These are phyloP conservation scores for Brachymystax lenok DNA, from an alignment of 2,797 vertebrate species.

Conservation along the genomic window DNA sequence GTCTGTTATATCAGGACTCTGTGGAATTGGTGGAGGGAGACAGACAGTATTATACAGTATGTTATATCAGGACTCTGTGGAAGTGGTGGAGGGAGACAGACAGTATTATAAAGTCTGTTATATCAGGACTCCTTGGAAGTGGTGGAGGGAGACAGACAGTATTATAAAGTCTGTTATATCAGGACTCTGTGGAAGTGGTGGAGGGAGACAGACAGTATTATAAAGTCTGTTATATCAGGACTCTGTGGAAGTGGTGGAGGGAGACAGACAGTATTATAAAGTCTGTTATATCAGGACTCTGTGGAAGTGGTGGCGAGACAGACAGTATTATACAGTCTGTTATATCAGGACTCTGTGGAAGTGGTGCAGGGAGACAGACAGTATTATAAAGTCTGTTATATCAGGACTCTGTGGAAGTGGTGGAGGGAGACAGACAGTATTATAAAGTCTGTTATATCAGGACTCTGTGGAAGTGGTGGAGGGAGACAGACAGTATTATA, in stretches of 20 bases:
- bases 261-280: neutral
- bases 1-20: conserved; percentile 36
- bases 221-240: conserved; percentile 42
- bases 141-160: neutral
- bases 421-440: neutral
- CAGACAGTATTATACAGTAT: neutral
- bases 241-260: neutral
- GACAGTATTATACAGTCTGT: conserved; percentile 18
- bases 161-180: conserved; percentile 42
- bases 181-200: neutral
- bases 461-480: neutral
- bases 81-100: neutral
- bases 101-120: conserved; percentile 23
- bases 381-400: conserved; percentile 36
- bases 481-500: no score
- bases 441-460: conserved; percentile 45
- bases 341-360: conserved; percentile 43
- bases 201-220: neutral
- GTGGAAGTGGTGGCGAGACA: neutral
- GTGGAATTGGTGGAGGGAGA: neutral
- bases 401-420: conserved; percentile 2
- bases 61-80: conserved; percentile 37
- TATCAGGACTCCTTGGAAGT: conserved; percentile 23
- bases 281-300: conserved; percentile 38
- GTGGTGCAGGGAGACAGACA: no score